Percentiles rank a stretch among this genome's conserved stretches.
Evolutionary conservation across 1,140 invertebrate species (phyloP).

Genomic region (Solenopsis fugax): DNA sequence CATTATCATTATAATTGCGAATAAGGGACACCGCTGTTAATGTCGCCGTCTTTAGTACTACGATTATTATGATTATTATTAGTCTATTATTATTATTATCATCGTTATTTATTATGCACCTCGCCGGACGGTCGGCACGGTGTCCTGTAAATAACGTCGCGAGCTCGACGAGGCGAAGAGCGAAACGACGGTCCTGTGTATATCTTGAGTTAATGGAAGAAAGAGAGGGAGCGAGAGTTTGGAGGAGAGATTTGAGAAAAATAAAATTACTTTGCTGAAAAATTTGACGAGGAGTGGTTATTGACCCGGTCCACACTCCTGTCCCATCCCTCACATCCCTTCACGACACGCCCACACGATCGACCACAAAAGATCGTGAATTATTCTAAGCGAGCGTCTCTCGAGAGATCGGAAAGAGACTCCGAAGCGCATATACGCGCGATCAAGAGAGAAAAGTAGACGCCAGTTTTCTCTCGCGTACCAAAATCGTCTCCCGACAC

Average conservation of each 20-base stretch:
- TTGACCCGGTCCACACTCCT: slow-evolving; percentile 82
- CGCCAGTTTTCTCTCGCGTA: slow-evolving; percentile 45
- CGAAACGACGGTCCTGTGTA: slow-evolving; percentile 50
- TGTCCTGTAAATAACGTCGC: slow-evolving; percentile 74
- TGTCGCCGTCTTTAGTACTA: slow-evolving; percentile 38
- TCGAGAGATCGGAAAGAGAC: slow-evolving; percentile 35
- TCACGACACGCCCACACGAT: slow-evolving; percentile 38
- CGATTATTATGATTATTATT: slow-evolving; percentile 47
- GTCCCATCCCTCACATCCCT: slow-evolving; percentile 72
- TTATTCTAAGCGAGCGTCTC: slow-evolving; percentile 43
- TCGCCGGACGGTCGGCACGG: slow-evolving; percentile 59
- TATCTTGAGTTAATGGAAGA: slow-evolving; percentile 54
- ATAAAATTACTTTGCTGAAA: slow-evolving; percentile 84
- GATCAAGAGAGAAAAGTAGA: not conserved
- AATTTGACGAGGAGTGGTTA: slow-evolving; percentile 85
- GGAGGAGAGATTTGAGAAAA: slow-evolving; percentile 75
- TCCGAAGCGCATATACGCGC: not conserved
- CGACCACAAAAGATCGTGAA: slow-evolving; percentile 41
- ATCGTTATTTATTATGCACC: slow-evolving; percentile 67
- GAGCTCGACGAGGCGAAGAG: slow-evolving; percentile 48
- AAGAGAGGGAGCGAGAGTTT: slow-evolving; percentile 22
- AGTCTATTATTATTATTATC: slow-evolving; percentile 29
- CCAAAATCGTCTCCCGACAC: slow-evolving; percentile 65
- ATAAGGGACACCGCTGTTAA: slow-evolving; percentile 20
- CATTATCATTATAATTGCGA: slow-evolving; percentile 59